Base-by-base conservation (phyloP, 2,113 vertebrate species). In the Tichodroma muraria region DNA sequence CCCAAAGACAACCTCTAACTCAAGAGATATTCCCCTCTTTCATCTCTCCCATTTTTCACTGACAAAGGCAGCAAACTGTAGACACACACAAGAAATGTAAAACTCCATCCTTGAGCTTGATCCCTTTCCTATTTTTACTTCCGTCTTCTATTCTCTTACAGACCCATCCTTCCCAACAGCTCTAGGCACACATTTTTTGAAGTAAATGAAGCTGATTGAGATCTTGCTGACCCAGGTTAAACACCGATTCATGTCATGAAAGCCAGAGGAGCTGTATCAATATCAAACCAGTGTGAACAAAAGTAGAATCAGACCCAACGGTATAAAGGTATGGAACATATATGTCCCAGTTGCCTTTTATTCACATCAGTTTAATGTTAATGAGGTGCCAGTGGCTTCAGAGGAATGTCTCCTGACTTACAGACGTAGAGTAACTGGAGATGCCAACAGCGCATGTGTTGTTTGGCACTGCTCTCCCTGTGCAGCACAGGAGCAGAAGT, bases 31-130 rank as follows among this genome's bases (percentile, higher is more conserved):
- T 94, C 71, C 31, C 19, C 81, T 84, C 88, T 90, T 95, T 91
- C 88, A 93, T 84, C 60, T 86, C 85, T 80, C 37, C 40, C 69
- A 80, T 88, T 94, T 95, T 94, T 93, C 79, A 94, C 82, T 77
- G 72, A 80, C 79, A 91, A 91, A 90, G 30, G 20, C 40, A 89
- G 89, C 44, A 86, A 84, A 91, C 49, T 66, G 8, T 54, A 93
- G 61, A 47, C 45, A 57, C 47, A 65, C 60, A 63, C 37, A 84
- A 95, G 75, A 94, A 93, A 60, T 15, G 33, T 11, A 80, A 89
- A 77, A 35, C 12, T 61, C 60, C 47, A 50, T 94, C 80, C 33
- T 65, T 45, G 37, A 72, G 38, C 47, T 73, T 78, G 64, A 86
- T 83, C n/a, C 52, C n/a, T 75, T 85, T 75, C 52, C 57, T 75